Percentiles rank a stretch among this genome's conserved stretches.
Evolutionary conservation across 2,797 vertebrate species (phyloP).

Genomic region (Poecilia wingei): DNA sequence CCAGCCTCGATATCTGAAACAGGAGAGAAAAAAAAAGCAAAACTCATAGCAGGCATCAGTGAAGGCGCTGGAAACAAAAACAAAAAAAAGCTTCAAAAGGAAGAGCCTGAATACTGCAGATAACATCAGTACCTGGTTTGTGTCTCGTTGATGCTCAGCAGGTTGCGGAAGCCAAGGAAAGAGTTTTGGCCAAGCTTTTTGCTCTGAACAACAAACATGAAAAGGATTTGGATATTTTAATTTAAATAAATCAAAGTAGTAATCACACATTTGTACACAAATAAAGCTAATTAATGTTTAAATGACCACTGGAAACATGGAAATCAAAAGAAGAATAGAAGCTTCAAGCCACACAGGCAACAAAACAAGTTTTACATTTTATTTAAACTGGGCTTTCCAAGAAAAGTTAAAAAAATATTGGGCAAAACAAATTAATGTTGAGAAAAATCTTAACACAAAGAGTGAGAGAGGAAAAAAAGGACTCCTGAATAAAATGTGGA

Average conservation of each 20-base stretch:
- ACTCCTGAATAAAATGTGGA: background rate
- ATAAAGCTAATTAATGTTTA: background rate
- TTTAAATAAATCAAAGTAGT: background rate
- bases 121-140: conserved; percentile 83
- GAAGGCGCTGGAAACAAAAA: conserved; percentile 1
- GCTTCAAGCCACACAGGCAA: background rate
- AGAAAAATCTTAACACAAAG: background rate
- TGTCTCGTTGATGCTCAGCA: conserved; percentile 83
- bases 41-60: conserved; percentile 1
- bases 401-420: background rate
- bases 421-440: background rate
- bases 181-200: conserved; percentile 67
- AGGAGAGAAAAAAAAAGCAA: conserved; percentile 6
- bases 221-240: conserved; percentile 6
- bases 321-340: background rate
- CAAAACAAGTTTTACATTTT: background rate
- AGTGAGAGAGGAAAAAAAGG: background rate
- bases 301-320: background rate
- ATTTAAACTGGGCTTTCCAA: background rate
- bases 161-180: conserved; percentile 82
- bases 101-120: background rate
- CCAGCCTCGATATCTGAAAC: conserved; percentile 91
- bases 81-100: background rate
- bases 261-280: background rate
- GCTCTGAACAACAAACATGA: conserved; percentile 49